Base-by-base conservation (phyloP, 1,140 invertebrate genomes). In the Dysdera silvatica region DNA sequence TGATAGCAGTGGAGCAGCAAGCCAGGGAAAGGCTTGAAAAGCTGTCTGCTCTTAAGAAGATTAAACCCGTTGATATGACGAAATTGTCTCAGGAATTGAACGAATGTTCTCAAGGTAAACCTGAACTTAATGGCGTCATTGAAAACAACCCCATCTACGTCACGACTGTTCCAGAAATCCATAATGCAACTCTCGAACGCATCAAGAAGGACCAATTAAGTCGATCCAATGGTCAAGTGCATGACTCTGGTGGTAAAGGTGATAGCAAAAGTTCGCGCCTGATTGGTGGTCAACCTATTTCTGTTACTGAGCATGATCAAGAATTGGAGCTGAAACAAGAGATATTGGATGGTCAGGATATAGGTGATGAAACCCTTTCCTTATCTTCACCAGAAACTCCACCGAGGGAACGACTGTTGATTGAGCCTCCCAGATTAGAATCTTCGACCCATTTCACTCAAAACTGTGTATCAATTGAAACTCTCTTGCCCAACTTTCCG, bases 1-100 rank as follows among this genome's bases (percentile, higher is more conserved):
- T 95, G 78, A 95, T 97, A 76, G 92, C 92, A 52, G 91, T 96
- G 70, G 93, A 96, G 81, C 89, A 94, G 80, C 79, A 89, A 80
- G 89, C 86, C 66, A 80, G 88, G 70, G 89, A 95, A 79, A 83
- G 91, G 71, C 80, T 97, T 73, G 88, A 95, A 80, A 83, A 87
- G 70, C 82, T 95, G 68, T 89, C 91, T 48, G 87, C 89, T 61
- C 84, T 93, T 76, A 90, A 91, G 77, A 84, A 87, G 67, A 89
- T 96, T 78, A 89, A 88, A 64, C 91, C 92, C 60, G 87, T 94
- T 72, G 92, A 97, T 80, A 96, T 96, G 85, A 89, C 89, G 71
- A 90, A 93, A 80, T 82, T 95, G 65, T 90, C 90, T 72, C 83
- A 90, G 75, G 87, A 92, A 84, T 88, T 91, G 80, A 70, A 83